phyloP scores from a whole-genome alignment of 2,797 vertebrate species.

The Crocidura indochinensis region DNA sequence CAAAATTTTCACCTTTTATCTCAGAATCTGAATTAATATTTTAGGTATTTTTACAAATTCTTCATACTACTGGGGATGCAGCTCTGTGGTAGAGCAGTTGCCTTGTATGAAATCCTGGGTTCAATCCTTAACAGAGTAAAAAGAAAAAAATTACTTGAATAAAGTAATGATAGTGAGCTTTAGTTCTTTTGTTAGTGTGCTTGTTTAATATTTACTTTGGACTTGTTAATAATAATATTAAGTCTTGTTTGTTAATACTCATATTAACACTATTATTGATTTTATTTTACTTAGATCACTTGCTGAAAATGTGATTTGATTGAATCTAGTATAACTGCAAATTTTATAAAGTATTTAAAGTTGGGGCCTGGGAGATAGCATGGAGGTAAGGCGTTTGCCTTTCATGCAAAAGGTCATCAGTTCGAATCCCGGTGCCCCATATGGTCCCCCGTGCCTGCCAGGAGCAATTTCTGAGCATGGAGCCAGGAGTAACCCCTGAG shows the following conservation, averaged over 20 bases:
- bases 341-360: conserved; percentile 27
- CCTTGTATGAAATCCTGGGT: no score
- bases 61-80: no score
- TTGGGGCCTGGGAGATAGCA: no score
- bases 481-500: no score
- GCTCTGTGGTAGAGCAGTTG: no score
- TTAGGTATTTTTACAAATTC: background rate
- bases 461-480: no score
- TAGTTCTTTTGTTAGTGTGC: background rate
- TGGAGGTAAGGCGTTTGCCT: no score
- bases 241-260: background rate
- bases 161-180: background rate
- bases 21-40: background rate
- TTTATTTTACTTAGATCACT: conserved; percentile 38
- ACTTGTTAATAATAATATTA: background rate
- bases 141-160: background rate
- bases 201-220: background rate
- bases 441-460: no score
- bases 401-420: no score
- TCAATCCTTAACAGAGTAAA: no score
- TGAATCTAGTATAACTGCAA: background rate
- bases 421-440: no score
- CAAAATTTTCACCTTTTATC: conserved; percentile 54
- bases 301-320: conserved; percentile 6
- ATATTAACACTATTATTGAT: background rate